Conservation (phyloP, 2,888 invertebrate species). For the Conchocele bisecta region DNA sequence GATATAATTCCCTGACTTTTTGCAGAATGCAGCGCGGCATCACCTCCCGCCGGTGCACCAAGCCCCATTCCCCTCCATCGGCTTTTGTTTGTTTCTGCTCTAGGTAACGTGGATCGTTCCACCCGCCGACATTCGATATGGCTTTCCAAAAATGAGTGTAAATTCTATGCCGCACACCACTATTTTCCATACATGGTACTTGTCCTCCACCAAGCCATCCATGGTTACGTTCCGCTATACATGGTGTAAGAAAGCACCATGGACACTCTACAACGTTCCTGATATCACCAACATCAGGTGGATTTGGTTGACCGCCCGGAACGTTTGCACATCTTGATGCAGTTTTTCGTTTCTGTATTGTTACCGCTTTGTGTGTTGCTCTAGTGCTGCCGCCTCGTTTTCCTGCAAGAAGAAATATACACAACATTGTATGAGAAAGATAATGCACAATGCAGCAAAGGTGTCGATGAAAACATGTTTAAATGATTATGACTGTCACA, state of each 20-base stretch:
- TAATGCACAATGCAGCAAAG: too few relatives aligned
- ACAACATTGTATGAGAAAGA: too few relatives aligned
- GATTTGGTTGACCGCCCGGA: too few relatives aligned
- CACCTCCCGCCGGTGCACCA: background rate
- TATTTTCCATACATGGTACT: background rate
- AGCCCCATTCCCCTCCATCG: slow-evolving; percentile 5
- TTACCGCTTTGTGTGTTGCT: too few relatives aligned
- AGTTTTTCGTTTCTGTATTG: too few relatives aligned
- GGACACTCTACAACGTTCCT: slow-evolving; percentile 3
- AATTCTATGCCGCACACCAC: background rate
- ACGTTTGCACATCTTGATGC: too few relatives aligned
- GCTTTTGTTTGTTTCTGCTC: background rate
- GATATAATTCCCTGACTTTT: background rate
- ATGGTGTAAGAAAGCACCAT: background rate
- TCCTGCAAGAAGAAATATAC: too few relatives aligned
- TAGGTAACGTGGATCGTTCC: slow-evolving; percentile 7
- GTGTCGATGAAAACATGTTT: too few relatives aligned
- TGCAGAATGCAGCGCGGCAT: background rate
- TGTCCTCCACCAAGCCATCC: background rate
- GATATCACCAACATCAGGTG: too few relatives aligned
- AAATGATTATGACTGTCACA: too few relatives aligned
- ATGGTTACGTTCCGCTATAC: background rate
- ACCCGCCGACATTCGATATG: background rate
- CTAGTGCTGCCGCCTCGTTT: too few relatives aligned
- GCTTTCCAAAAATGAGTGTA: background rate